These are phyloP conservation scores for Hemistola chrysoprasaria DNA, from an alignment of 2,888 invertebrate species.

Conservation along the genomic window DNA sequence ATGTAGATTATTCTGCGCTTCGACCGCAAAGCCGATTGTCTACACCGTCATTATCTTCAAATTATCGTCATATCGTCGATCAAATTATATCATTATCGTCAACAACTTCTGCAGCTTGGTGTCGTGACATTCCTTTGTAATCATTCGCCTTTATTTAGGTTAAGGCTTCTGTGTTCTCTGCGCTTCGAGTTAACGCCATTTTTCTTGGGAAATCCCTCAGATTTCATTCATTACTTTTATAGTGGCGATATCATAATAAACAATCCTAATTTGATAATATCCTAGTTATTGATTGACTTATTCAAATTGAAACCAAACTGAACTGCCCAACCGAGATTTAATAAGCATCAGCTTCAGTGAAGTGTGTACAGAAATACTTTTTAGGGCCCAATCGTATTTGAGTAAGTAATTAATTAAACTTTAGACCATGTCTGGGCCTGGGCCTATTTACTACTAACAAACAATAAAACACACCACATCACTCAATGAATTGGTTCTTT, in stretches of 20 bases:
- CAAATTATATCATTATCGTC: no score
- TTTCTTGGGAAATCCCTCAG: constrained; percentile 32
- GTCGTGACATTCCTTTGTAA: constrained; percentile 80
- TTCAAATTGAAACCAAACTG: no score
- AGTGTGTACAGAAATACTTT: no score
- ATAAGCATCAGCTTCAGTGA: no score
- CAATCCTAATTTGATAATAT: no score
- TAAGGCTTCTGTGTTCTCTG: constrained; percentile 63
- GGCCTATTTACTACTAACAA: constrained; percentile 5
- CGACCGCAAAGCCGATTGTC: constrained; percentile 68
- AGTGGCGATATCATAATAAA: no score
- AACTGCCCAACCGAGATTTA: no score
- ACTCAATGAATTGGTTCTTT: constrained; percentile 20
- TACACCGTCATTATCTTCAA: constrained; percentile 72
- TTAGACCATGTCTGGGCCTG: neutral
- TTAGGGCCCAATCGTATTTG: no score
- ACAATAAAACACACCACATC: constrained; percentile 13
- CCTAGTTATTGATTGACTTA: no score
- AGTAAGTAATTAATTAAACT: no score
- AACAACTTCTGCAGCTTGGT: constrained; percentile 72
- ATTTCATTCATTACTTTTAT: constrained; percentile 13
- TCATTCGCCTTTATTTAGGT: constrained; percentile 69
- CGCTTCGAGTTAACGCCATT: constrained; percentile 43
- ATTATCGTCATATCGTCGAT: no score
- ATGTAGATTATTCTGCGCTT: constrained; percentile 13